Conservation (phyloP, 2,888 invertebrate genomes). For the Eilema caniola region DNA sequence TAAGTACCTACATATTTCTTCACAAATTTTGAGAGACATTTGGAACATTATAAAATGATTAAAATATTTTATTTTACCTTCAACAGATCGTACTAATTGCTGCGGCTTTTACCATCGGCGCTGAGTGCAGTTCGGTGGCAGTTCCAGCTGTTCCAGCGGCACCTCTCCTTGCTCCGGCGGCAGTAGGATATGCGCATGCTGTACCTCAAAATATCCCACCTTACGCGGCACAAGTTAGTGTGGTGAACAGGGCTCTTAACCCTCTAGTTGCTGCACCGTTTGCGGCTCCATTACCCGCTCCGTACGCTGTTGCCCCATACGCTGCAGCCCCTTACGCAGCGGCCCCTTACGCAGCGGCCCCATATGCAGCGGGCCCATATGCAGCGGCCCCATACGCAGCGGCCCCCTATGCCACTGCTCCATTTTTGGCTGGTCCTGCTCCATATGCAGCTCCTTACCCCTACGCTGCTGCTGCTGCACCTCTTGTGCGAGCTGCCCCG, state of each 20-base stretch:
- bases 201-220: constrained; percentile 89
- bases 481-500: constrained; percentile 63
- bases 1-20: constrained; percentile 56
- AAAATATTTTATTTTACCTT: constrained; percentile 39
- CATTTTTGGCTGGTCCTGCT: constrained; percentile 51
- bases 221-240: constrained; percentile 87
- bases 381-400: constrained; percentile 49
- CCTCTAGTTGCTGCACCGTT: constrained; percentile 71
- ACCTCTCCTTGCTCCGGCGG: constrained; percentile 84
- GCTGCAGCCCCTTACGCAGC: constrained; percentile 48
- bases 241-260: constrained; percentile 79
- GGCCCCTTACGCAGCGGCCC: constrained; percentile 46
- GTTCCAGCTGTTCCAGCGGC: constrained; percentile 67
- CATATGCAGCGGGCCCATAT: constrained; percentile 42
- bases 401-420: constrained; percentile 41
- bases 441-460: constrained; percentile 55
- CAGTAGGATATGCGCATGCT: constrained; percentile 86
- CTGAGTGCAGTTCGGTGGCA: constrained; percentile 74
- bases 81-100: constrained; percentile 81
- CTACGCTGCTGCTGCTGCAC: constrained; percentile 49
- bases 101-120: constrained; percentile 71
- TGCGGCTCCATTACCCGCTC: constrained; percentile 43
- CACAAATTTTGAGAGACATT: neutral
- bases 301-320: constrained; percentile 55
- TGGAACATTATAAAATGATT: neutral